Percentiles rank a stretch among this genome's conserved stretches.
phyloP scores from a whole-genome alignment of 2,113 vertebrate species.

The Sinocyclocheilus rhinocerous region DNA sequence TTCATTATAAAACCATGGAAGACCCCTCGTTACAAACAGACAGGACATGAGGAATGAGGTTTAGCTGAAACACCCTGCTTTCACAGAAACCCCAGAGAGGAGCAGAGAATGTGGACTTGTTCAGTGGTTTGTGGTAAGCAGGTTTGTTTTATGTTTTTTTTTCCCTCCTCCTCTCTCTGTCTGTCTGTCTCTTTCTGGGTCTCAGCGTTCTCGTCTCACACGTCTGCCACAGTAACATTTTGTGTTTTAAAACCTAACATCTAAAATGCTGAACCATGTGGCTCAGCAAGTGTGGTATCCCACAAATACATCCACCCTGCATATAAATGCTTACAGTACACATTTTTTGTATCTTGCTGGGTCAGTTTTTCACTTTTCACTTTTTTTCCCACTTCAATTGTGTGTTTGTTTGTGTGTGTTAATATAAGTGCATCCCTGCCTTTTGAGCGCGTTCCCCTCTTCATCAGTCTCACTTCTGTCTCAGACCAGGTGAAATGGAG shows the following conservation, averaged over 20 bases:
- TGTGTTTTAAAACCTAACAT: background rate
- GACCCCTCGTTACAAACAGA: background rate
- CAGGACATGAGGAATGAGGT: background rate
- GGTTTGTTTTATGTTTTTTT: slow-evolving; percentile 11
- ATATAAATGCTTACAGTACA: background rate
- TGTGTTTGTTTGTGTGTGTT: background rate
- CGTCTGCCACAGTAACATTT: background rate
- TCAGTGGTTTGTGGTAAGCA: slow-evolving; percentile 50
- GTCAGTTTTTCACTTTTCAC: background rate
- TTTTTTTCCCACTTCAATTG: background rate
- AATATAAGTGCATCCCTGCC: background rate
- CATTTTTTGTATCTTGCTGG: background rate
- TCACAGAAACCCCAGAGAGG: slow-evolving; percentile 59
- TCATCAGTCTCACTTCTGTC: slow-evolving; percentile 12
- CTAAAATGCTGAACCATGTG: background rate
- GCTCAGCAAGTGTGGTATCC: background rate
- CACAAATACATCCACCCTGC: background rate
- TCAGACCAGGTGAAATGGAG: background rate
- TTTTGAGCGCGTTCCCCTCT: background rate
- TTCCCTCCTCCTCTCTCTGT: background rate
- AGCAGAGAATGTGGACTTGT: slow-evolving; percentile 42
- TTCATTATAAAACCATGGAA: background rate
- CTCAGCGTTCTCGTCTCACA: background rate
- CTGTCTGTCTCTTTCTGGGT: background rate
- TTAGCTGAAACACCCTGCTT: slow-evolving; percentile 18